These are phyloP conservation scores for Apodemus sylvaticus DNA, from an alignment of 2,113 vertebrate species.

Conservation along the genomic window DNA sequence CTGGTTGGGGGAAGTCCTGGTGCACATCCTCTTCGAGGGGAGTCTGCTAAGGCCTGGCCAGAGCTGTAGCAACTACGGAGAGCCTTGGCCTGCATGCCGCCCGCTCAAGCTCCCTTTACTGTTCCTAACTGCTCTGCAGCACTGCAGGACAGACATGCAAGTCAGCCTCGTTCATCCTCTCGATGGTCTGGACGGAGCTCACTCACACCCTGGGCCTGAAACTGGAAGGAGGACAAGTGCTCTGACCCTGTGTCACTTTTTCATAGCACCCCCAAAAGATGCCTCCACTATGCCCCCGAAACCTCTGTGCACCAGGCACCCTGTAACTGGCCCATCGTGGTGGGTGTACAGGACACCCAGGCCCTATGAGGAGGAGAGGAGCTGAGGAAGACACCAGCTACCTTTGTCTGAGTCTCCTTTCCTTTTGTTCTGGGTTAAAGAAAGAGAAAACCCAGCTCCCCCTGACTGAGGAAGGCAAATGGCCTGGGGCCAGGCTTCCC, in stretches of 20 bases:
- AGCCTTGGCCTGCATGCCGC: neutral
- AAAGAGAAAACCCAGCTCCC: neutral
- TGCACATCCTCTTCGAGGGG: neutral
- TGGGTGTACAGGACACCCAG: neutral
- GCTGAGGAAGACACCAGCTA: neutral
- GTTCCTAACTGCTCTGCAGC: neutral
- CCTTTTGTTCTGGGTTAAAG: neutral
- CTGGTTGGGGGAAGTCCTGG: neutral
- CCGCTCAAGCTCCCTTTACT: neutral
- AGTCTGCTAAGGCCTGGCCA: neutral
- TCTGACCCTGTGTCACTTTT: neutral
- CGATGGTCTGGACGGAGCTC: neutral
- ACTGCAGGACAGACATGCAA: neutral
- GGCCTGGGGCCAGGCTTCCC: neutral
- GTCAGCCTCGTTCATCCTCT: neutral
- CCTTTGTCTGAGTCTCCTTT: neutral
- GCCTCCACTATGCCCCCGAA: neutral
- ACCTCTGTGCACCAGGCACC: neutral
- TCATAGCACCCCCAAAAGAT: neutral
- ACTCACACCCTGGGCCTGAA: neutral
- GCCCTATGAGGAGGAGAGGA: neutral
- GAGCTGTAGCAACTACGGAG: rapidly evolving
- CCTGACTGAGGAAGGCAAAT: neutral
- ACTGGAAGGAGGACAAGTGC: neutral
- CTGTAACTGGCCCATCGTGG: neutral